A percentile compares a stretch with the other conserved stretches of the same genome.
Conservation (phyloP, 2,888 invertebrate species). For the Habrosyne pyritoides region DNA sequence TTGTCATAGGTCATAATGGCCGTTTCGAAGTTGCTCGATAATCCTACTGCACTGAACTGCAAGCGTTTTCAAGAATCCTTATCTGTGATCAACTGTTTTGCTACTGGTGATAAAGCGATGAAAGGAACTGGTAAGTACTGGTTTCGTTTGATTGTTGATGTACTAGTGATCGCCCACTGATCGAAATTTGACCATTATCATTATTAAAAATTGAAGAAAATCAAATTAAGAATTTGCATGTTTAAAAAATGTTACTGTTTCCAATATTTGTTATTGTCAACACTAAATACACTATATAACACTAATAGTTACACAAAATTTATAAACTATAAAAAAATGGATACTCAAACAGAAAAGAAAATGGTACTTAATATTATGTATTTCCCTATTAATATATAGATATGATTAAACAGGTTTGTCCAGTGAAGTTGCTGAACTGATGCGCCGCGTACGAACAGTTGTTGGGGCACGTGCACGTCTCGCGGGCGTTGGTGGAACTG, state of each 20-base stretch:
- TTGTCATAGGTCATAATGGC: slow-evolving; percentile 93
- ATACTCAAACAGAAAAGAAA: no score
- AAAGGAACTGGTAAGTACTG: slow-evolving; percentile 89
- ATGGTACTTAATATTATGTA: background rate
- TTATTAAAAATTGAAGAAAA: no score
- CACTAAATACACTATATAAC: no score
- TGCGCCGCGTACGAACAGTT: slow-evolving; percentile 96
- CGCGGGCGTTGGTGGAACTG: slow-evolving; percentile 88
- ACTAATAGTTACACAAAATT: no score
- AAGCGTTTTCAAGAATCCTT: slow-evolving; percentile 97
- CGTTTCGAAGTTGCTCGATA: slow-evolving; percentile 96
- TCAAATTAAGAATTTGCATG: no score
- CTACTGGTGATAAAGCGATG: slow-evolving; percentile 96
- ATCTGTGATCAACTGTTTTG: slow-evolving; percentile 96
- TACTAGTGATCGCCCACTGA: no score
- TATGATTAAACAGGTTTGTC: slow-evolving; percentile 86
- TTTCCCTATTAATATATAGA: slow-evolving; percentile 2
- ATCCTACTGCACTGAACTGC: slow-evolving; percentile 94
- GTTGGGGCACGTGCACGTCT: slow-evolving; percentile 97
- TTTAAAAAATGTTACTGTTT: no score
- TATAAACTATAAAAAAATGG: no score
- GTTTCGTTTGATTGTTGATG: background rate
- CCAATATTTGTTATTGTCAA: no score
- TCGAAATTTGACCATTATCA: no score
- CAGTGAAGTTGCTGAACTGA: slow-evolving; percentile 95